Conservation (phyloP, 2,113 vertebrate species). For the Lethenteron camtschaticum region DNA sequence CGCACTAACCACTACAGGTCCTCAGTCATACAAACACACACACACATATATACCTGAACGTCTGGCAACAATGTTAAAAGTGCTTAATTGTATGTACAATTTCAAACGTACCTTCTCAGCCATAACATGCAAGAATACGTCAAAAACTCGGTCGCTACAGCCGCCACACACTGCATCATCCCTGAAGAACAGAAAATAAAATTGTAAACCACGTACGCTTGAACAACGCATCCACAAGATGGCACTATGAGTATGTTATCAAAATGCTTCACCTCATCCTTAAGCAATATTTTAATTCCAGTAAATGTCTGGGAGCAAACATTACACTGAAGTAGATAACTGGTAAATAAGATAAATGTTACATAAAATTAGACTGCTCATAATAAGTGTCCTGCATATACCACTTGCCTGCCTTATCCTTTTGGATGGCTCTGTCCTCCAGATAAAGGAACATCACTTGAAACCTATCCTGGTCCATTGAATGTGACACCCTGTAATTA, state of each 20-base stretch:
- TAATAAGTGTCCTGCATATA: neutral
- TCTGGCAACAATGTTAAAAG: neutral
- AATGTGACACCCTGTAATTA: conserved; percentile 45
- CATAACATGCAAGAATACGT: conserved; percentile 89
- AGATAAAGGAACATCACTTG: conserved; percentile 96
- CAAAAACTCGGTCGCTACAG: conserved; percentile 88
- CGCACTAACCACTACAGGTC: no score
- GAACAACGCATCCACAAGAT: no score
- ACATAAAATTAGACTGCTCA: no score
- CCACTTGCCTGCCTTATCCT: conserved; percentile 71
- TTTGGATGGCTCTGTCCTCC: conserved; percentile 94
- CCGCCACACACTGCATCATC: conserved; percentile 93
- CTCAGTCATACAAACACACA: no score
- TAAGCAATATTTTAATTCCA: no score
- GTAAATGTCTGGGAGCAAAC: no score
- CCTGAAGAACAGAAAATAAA: conserved; percentile 23
- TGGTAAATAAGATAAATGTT: no score
- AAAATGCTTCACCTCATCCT: no score
- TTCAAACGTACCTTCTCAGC: conserved; percentile 52
- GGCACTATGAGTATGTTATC: no score
- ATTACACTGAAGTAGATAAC: no score
- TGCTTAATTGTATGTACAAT: neutral
- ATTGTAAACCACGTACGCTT: no score
- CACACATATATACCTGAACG: no score
- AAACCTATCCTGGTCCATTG: conserved; percentile 69